Evolutionary conservation across 2,888 invertebrate species (phyloP), one percentile per base, ranked within the genome.

Genomic region (Megalurothrips usitatus): DNA sequence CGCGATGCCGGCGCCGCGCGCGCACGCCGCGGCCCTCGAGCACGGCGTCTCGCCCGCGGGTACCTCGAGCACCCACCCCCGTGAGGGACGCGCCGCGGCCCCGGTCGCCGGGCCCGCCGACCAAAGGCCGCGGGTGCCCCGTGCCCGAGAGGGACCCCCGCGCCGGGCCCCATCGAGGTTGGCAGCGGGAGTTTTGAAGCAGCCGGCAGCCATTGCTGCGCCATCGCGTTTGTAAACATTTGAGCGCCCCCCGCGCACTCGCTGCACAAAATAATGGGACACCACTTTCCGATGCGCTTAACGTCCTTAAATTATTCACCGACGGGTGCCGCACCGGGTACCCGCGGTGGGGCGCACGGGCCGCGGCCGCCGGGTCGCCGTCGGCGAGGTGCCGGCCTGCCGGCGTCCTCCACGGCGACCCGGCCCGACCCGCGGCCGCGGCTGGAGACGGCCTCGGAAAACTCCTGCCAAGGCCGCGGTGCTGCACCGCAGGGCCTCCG

Each of bases 141-240:
- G 90, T 89, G 87, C 90, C 89, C 86, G 86, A 87, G 84, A 90
- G 34, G 49, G 81, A 23, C 81, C 90, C 90, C 90, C 90, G 87
- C 90, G 89, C 89, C 90, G 87, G 84, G 90, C 89, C 87, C 89
- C 88, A 86, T 90, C 90, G 86, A 89, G 89, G 86, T 89, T 89
- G 85, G 80, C 79, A 81, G 81, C 81, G 83, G 81, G 82, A 87
- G 87, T 88, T 88, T 88, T 87, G 88, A 88, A 87, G 87, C 88
- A 87, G 87, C 86, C 87, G 88, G 88, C 88, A 88, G 88, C 87
- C 89, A 88, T 86, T 87, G 87, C 86, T 85, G 83, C 84, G 84
- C 84, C n/a, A 85, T 86, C 87, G 79, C 81, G 79, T 58, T 81
- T 63, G 87, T 88, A 88, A 88, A 88, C 87, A 86, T 82, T 86